These are phyloP conservation scores for Odobenus rosmarus DNA, from an alignment of 2,113 vertebrate genomes.

Conservation along the genomic window DNA sequence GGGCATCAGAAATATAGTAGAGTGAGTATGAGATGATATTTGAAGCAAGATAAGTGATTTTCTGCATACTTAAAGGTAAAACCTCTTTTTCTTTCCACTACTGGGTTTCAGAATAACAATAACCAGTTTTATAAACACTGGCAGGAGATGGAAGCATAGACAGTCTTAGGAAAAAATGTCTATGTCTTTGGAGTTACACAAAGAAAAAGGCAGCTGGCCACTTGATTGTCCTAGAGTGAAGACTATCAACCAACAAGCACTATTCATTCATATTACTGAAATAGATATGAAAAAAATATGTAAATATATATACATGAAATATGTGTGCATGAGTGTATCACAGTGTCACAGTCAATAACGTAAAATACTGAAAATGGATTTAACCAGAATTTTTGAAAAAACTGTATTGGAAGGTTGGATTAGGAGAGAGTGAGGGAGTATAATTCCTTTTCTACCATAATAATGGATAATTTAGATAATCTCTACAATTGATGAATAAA, in stretches of 20 bases:
- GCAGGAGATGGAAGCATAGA: not conserved
- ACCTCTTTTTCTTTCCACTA: not conserved
- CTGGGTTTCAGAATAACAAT: conserved; percentile 20
- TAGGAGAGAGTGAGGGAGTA: not conserved
- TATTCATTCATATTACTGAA: not conserved
- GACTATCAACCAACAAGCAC: not conserved
- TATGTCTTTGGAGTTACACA: not conserved
- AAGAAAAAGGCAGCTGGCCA: not conserved
- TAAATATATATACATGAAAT: not conserved
- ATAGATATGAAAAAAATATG: not conserved
- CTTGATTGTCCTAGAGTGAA: not conserved
- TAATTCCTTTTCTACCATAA: not conserved
- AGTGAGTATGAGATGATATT: not conserved
- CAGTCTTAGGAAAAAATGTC: not conserved
- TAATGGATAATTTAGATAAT: not conserved
- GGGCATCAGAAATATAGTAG: not conserved
- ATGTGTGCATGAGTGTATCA: not conserved
- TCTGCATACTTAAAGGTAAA: not conserved
- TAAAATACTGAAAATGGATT: not conserved
- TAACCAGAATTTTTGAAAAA: not conserved
- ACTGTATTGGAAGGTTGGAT: not conserved
- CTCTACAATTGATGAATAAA: not conserved
- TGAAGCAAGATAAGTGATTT: not conserved
- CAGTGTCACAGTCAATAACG: not conserved
- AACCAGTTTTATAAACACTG: not conserved